Evolutionary conservation across 2,888 invertebrate genomes (phyloP).

Genomic region (Platycnemis pennipes): DNA sequence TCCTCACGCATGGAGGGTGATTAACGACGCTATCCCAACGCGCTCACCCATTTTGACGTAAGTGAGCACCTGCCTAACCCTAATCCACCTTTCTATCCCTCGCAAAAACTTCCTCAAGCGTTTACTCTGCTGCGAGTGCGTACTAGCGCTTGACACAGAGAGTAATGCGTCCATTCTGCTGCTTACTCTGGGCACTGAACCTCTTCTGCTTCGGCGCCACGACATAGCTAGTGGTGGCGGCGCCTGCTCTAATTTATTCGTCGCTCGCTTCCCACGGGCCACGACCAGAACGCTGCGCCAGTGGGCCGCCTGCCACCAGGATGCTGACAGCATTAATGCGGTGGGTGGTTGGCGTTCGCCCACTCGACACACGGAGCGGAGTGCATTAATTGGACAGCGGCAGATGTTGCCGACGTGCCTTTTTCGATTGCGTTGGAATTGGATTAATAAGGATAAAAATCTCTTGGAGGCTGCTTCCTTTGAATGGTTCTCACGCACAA

Average conservation of each 20-base stretch:
- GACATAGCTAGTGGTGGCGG: too few species aligned
- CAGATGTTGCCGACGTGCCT: background rate
- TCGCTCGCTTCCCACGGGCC: background rate
- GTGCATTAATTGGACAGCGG: background rate
- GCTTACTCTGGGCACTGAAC: too few species aligned
- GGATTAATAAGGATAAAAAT: background rate
- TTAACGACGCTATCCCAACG: background rate
- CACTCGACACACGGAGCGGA: background rate
- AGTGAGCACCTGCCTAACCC: background rate
- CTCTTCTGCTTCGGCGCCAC: too few species aligned
- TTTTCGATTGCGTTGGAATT: background rate
- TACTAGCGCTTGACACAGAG: too few species aligned
- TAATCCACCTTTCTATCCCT: background rate
- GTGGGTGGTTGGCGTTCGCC: background rate
- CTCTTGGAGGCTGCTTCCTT: background rate
- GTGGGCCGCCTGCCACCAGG: background rate
- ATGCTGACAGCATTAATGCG: conserved; percentile 17
- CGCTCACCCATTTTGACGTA: background rate
- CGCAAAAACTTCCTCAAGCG: background rate
- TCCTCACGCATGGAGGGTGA: background rate
- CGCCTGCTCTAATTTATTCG: background rate
- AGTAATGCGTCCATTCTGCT: too few species aligned
- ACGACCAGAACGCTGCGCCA: background rate
- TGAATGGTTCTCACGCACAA: background rate
- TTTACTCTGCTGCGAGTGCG: too few species aligned